Base-by-base conservation (phyloP, 2,797 vertebrate genomes). In the Ispidina lecontei region DNA sequence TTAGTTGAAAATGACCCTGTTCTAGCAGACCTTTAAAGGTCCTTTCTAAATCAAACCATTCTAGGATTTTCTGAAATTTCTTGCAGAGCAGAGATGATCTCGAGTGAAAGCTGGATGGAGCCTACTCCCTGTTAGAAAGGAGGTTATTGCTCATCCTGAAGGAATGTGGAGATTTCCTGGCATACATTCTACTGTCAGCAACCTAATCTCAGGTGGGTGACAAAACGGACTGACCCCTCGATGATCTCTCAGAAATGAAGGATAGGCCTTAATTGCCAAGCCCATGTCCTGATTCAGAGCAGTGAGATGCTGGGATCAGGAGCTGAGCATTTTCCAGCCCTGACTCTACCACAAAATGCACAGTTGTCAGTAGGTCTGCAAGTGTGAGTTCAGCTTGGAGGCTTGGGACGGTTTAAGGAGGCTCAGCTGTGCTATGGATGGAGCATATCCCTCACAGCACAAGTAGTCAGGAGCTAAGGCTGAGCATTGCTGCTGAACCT, bases 81-180 rank as follows among this genome's bases (percentile, higher is more conserved):
- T 47, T 18, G 28, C 33, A 33, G 51, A 60, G 79, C 39, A 64
- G 76, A 65, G 63, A 21, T 65, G 31, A n/a, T 59, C 29, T 75
- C 0, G 0, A 79, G 54, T 26, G 39, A 62, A 70, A 77, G 55
- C 64, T 54, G 77, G 39, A 43, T 29, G 47, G 68, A 92, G 54
- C 68, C 62, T n/a, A 26, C 72, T 37, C 29, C 21, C 1, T 8
- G 28, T 25, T 26, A 23, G 31, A 49, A 63, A 73, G 69, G 39
- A 85, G 52, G 49, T 51, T 76, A 21, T 54, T 73, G 69, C 81
- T 95, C 90, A 94, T 62, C 58, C 58, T 35, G 72, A 28, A 89
- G 81, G 93, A 95, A 94, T 65, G 75, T 10, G 25, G 58, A 91
- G 60, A 35, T 79, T 94, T 96, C 81, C 29, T 14, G 87, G 84